phyloP scores from a whole-genome alignment of 2,113 vertebrate species.

The Pipa parva region DNA sequence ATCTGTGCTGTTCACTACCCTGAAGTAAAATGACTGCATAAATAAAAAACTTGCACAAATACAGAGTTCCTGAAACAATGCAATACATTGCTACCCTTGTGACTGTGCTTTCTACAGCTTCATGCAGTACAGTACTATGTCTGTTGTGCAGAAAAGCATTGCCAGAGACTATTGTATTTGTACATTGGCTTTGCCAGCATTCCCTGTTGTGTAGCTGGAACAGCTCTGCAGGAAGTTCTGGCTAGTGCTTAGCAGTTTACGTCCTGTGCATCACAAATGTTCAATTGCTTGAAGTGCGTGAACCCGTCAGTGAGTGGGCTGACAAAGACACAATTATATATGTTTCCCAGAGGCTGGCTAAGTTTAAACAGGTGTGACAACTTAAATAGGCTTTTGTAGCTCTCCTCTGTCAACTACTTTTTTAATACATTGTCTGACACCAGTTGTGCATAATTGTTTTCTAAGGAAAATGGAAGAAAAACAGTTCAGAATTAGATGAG shows the following conservation, averaged over 20 bases:
- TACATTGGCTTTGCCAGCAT: slow-evolving; percentile 14
- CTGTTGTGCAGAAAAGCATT: not conserved
- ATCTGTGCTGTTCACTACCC: no score
- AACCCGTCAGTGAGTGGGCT: slow-evolving; percentile 32
- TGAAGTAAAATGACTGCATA: no score
- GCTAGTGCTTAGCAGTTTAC: slow-evolving; percentile 13
- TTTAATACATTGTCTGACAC: not conserved
- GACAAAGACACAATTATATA: slow-evolving; percentile 39
- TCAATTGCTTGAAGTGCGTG: slow-evolving; percentile 26
- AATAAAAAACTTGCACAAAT: not conserved
- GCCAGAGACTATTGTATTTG: slow-evolving; percentile 17
- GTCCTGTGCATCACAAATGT: slow-evolving; percentile 10
- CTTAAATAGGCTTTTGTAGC: slow-evolving; percentile 34
- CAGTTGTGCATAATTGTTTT: slow-evolving; percentile 10
- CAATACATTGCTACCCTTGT: not conserved
- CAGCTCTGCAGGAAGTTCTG: slow-evolving; percentile 20
- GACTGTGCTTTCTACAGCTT: slow-evolving; percentile 8
- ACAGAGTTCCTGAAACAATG: slow-evolving; percentile 10
- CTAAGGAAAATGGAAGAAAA: slow-evolving; percentile 6
- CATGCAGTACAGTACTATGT: not conserved
- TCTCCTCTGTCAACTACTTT: not conserved
- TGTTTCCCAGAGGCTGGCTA: slow-evolving; percentile 11
- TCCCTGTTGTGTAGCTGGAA: slow-evolving; percentile 20
- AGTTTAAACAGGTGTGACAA: slow-evolving; percentile 38
- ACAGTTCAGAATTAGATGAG: not conserved